phyloP scores from a whole-genome alignment of 2,113 vertebrate genomes.

The Patagioenas fasciata region DNA sequence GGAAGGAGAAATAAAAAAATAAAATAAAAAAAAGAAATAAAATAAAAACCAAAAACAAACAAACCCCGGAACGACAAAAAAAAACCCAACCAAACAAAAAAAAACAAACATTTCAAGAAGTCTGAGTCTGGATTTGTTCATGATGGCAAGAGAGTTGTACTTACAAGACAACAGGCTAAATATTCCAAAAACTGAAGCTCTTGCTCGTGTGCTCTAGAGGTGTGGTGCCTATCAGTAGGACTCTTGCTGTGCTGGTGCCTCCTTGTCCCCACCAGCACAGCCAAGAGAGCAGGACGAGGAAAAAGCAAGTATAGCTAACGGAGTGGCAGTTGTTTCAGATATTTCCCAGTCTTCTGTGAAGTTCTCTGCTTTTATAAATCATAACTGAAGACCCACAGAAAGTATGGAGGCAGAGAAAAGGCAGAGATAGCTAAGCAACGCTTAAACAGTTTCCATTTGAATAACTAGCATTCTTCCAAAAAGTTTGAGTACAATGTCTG shows the following conservation, averaged over 20 bases:
- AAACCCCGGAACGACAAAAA: background rate
- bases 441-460: background rate
- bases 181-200: background rate
- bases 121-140: background rate
- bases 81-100: background rate
- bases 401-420: background rate
- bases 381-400: background rate
- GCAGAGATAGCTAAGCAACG: background rate
- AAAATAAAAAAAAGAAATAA: too few relatives aligned
- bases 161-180: background rate
- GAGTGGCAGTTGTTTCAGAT: rapidly evolving
- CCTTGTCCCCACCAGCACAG: background rate
- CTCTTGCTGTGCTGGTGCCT: background rate
- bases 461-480: background rate
- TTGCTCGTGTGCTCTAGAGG: rapidly evolving
- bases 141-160: background rate
- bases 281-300: background rate
- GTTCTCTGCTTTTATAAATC: background rate
- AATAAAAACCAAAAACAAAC: background rate
- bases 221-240: background rate
- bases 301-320: background rate
- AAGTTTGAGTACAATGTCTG: background rate
- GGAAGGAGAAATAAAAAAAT: background rate
- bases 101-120: background rate
- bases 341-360: background rate